Percentiles rank a stretch among this genome's conserved stretches.
phyloP scores from a whole-genome alignment of 2,113 vertebrate species.

The Amia ocellicauda region DNA sequence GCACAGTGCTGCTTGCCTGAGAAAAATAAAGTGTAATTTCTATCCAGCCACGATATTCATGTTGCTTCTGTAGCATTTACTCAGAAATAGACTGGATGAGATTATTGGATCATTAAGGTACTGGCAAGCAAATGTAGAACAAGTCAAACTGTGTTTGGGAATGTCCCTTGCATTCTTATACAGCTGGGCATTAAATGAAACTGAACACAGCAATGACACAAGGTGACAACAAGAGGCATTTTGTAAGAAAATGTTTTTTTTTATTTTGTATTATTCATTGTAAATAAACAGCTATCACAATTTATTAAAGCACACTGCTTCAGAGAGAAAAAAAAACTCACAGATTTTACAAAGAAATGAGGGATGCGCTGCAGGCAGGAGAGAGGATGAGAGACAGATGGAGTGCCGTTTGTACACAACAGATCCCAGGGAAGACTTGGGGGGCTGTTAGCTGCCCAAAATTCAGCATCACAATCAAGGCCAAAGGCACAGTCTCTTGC shows the following conservation, averaged over 20 bases:
- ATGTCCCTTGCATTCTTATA: too few relatives aligned
- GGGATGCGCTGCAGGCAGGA: not conserved
- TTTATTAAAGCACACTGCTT: constrained; percentile 17
- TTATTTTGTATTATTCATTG: too few relatives aligned
- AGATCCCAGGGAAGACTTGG: not conserved
- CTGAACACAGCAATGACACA: too few relatives aligned
- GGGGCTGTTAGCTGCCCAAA: not conserved
- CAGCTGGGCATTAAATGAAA: too few relatives aligned
- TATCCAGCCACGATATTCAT: too few relatives aligned
- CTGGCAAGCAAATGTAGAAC: too few relatives aligned
- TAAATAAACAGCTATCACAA: constrained; percentile 17
- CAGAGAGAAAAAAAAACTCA: not conserved
- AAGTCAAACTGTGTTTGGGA: too few relatives aligned
- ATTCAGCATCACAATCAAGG: not conserved
- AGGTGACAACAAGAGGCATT: not conserved
- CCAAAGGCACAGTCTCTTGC: not conserved
- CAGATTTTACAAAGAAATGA: not conserved
- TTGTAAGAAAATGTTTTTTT: constrained; percentile 10
- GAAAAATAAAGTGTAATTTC: too few relatives aligned
- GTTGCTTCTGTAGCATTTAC: too few relatives aligned
- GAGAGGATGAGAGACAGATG: not conserved
- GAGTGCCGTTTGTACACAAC: not conserved
- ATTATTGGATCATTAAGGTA: too few relatives aligned
- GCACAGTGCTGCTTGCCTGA: too few relatives aligned
- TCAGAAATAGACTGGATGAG: too few relatives aligned